phyloP scores from a whole-genome alignment of 2,888 invertebrate species.

The Nomada lathburiana region DNA sequence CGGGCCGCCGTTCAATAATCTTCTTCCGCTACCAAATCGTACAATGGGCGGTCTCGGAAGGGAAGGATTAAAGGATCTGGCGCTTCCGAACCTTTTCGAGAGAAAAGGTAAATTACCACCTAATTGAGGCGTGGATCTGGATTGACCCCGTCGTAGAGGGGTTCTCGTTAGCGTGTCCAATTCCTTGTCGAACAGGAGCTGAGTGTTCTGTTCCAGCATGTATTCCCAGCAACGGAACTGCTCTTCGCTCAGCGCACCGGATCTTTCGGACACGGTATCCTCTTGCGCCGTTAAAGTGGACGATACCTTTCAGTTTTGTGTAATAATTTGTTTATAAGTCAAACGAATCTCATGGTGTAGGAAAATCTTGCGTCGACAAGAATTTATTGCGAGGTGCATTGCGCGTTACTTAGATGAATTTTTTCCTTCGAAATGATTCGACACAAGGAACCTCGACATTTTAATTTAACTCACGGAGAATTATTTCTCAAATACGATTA shows the following conservation, averaged over 20 bases:
- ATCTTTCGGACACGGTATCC: constrained; percentile 83
- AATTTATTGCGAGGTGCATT: too few relatives aligned
- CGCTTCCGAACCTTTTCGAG: constrained; percentile 92
- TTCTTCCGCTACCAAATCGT: constrained; percentile 87
- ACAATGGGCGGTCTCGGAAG: constrained; percentile 85
- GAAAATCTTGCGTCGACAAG: too few relatives aligned
- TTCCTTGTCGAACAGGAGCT: constrained; percentile 94
- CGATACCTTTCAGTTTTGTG: constrained; percentile 53
- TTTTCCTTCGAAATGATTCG: too few relatives aligned
- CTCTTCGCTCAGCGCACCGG: constrained; percentile 88
- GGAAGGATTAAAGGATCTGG: constrained; percentile 90
- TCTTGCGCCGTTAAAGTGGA: constrained; percentile 85
- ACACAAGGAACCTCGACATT: too few relatives aligned
- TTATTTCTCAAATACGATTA: too few relatives aligned
- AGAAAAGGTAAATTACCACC: constrained; percentile 79
- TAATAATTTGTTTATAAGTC: not conserved
- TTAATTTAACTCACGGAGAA: too few relatives aligned
- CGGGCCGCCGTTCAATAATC: constrained; percentile 89
- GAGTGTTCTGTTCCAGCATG: constrained; percentile 96
- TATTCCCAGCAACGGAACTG: constrained; percentile 97
- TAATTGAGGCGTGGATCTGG: constrained; percentile 84
- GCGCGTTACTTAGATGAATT: too few relatives aligned
- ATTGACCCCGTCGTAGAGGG: constrained; percentile 85
- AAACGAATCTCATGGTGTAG: not conserved
- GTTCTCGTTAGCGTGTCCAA: constrained; percentile 89